A percentile compares a stretch with the other conserved stretches of the same genome.
phyloP scores from a whole-genome alignment of 2,797 vertebrate genomes.

The Takifugu ocellatus region DNA sequence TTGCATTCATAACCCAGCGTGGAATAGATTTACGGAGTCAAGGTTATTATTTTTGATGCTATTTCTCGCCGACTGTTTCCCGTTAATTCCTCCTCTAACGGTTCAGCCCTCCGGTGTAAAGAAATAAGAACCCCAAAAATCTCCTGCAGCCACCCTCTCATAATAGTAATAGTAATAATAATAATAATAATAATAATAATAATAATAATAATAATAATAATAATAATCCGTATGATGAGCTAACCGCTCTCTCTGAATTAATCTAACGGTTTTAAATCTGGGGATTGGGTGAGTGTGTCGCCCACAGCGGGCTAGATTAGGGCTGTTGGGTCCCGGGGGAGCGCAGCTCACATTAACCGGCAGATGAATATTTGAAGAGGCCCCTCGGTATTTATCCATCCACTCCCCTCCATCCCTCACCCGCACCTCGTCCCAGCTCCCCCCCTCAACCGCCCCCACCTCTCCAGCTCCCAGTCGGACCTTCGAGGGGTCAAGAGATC shows the following conservation, averaged over 20 bases:
- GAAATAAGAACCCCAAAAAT: slow-evolving; percentile 11
- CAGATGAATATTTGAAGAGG: slow-evolving; percentile 99
- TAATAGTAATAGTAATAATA: slow-evolving; percentile 63
- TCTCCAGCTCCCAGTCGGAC: slow-evolving; percentile 80
- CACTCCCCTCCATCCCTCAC: slow-evolving; percentile 31
- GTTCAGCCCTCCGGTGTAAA: slow-evolving; percentile 43
- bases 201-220: slow-evolving; percentile 53
- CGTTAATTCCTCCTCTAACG: slow-evolving; percentile 56
- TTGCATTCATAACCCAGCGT: background rate
- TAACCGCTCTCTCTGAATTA: slow-evolving; percentile 73
- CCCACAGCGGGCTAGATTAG: slow-evolving; percentile 83
- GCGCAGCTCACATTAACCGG: slow-evolving; percentile 90
- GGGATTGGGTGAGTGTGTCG: slow-evolving; percentile 47
- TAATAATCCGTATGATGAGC: slow-evolving; percentile 73
- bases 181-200: slow-evolving; percentile 47
- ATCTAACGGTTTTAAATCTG: slow-evolving; percentile 78
- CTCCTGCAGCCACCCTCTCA: slow-evolving; percentile 17
- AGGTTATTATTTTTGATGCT: too few relatives aligned
- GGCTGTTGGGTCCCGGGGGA: slow-evolving; percentile 84
- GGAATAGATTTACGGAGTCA: too few relatives aligned
- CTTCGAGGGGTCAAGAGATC: slow-evolving; percentile 88
- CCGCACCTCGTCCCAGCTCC: slow-evolving; percentile 2
- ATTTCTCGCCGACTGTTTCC: slow-evolving; percentile 42
- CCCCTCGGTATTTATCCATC: slow-evolving; percentile 91
- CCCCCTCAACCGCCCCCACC: slow-evolving; percentile 54